Evolutionary conservation across 2,797 vertebrate species (phyloP).

Genomic region (Hydrophis major): DNA sequence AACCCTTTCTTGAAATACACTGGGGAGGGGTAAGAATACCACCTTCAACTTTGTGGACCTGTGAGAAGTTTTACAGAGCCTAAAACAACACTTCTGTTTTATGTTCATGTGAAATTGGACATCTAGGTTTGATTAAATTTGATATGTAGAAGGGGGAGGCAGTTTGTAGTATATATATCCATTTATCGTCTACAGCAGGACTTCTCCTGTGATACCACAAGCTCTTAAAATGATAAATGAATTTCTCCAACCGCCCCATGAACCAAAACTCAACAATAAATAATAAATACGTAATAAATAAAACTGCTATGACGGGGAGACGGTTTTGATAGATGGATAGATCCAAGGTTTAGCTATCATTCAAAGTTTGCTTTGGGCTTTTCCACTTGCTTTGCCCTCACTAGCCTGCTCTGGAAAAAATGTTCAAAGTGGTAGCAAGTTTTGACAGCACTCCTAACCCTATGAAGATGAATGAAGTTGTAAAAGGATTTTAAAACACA

Average conservation of each 20-base stretch:
- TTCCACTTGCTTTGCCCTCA: not conserved
- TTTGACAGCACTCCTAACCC: not conserved
- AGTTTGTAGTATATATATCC: not conserved
- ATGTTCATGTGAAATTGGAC: not conserved
- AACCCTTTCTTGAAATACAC: not conserved
- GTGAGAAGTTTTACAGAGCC: not conserved
- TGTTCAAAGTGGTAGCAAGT: not conserved
- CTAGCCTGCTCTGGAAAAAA: not conserved
- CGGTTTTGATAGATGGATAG: not conserved
- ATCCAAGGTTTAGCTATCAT: not conserved
- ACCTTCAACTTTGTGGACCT: not conserved
- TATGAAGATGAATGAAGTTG: not conserved
- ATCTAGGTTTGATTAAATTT: not conserved
- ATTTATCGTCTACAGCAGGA: not conserved
- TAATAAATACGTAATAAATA: not conserved
- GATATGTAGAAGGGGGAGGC: not conserved
- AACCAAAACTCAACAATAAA: not conserved
- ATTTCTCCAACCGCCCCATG: not conserved
- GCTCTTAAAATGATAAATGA: not conserved
- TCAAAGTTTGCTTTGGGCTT: not conserved
- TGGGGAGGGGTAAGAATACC: too few species aligned
- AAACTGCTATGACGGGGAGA: not conserved
- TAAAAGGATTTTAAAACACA: not conserved
- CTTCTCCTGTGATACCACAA: not conserved
- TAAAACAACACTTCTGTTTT: not conserved